Percentiles rank a stretch among this genome's conserved stretches.
Evolutionary conservation across 2,113 vertebrate genomes (phyloP).

Genomic region (Nycticebus coucang): DNA sequence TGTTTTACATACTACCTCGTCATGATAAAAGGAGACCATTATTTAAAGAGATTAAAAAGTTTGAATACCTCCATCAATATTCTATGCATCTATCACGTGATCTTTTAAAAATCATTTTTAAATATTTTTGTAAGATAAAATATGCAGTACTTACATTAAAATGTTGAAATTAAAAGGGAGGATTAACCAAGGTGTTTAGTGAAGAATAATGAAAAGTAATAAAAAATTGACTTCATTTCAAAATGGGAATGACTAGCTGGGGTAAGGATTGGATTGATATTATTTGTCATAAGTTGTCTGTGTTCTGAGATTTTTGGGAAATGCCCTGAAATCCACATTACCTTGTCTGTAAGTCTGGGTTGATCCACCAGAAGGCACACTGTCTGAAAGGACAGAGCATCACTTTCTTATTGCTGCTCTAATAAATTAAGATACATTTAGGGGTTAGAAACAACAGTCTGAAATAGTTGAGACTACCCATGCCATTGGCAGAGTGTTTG

Average conservation of each 20-base stretch:
- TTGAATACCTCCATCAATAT: background rate
- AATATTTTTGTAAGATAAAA: background rate
- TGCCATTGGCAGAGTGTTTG: background rate
- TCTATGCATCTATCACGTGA: background rate
- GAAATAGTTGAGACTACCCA: background rate
- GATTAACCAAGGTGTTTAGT: background rate
- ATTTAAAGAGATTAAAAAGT: conserved; percentile 42
- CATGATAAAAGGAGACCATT: background rate
- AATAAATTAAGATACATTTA: background rate
- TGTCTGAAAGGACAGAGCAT: background rate
- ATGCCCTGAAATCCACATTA: background rate
- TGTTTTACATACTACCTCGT: background rate
- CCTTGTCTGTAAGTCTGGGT: background rate
- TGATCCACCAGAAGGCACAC: background rate
- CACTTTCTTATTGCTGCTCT: background rate
- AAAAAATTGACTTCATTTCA: background rate
- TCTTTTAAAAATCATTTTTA: background rate
- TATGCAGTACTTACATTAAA: background rate
- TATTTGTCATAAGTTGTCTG: background rate
- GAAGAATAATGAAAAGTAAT: background rate
- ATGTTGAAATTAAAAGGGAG: background rate
- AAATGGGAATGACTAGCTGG: background rate
- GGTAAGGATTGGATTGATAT: too few relatives aligned
- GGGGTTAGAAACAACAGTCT: background rate
- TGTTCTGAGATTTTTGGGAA: background rate